Evolutionary conservation across 2,888 invertebrate species (phyloP).

Genomic region (Buathra laborator): DNA sequence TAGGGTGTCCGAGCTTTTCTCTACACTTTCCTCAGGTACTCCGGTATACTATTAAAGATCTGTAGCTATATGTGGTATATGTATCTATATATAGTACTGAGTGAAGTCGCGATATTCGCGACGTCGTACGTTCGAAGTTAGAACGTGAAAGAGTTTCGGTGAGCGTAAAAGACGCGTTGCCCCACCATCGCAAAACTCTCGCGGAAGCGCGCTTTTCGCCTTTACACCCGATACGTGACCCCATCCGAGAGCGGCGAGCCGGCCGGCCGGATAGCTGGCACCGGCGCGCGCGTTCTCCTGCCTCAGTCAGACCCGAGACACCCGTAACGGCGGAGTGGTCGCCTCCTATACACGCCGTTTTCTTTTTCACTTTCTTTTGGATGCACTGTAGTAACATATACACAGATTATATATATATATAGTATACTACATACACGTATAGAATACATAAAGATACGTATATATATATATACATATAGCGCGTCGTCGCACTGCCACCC

Average conservation of each 20-base stretch:
- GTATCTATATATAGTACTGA: constrained; percentile 27
- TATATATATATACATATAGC: constrained; percentile 45
- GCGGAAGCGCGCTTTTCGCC: constrained; percentile 66
- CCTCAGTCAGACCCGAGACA: constrained; percentile 83
- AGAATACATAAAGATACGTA: constrained; percentile 2
- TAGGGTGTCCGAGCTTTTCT: constrained; percentile 29
- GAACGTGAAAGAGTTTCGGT: constrained; percentile 4
- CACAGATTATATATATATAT: background rate
- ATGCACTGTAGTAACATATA: constrained; percentile 41
- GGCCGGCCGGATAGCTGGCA: constrained; percentile 51
- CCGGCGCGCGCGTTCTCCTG: constrained; percentile 69
- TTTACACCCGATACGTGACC: constrained; percentile 72
- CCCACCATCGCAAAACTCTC: constrained; percentile 51
- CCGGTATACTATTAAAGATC: constrained; percentile 12
- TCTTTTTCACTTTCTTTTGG: constrained; percentile 65
- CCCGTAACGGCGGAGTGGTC: constrained; percentile 71
- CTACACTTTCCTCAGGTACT: background rate
- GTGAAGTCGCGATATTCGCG: constrained; percentile 23
- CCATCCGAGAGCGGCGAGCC: constrained; percentile 62
- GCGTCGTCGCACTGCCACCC: constrained; percentile 48
- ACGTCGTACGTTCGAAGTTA: constrained; percentile 5
- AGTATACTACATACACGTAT: constrained; percentile 9
- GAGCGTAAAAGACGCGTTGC: constrained; percentile 21
- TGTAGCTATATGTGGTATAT: constrained; percentile 9
- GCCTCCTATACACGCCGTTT: constrained; percentile 58